Conservation (phyloP, 2,888 invertebrate genomes). For the Melanargia galathea region DNA sequence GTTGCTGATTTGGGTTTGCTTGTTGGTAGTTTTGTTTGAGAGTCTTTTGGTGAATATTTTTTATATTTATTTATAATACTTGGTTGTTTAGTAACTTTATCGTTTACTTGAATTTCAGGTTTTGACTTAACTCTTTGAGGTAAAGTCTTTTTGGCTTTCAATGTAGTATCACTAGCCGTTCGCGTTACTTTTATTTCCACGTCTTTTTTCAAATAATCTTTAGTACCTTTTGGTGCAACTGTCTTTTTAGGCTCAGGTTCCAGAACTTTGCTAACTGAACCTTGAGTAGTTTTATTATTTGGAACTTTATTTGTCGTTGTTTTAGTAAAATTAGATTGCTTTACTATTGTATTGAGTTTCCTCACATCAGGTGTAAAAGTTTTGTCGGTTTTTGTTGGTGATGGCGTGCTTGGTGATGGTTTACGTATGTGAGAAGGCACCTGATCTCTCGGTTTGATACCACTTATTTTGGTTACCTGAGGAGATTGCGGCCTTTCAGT, state of each 20-base stretch:
- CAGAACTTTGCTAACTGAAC: conserved; percentile 45
- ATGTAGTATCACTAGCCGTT: conserved; percentile 81
- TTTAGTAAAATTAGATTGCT: conserved; percentile 59
- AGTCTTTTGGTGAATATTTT: conserved; percentile 56
- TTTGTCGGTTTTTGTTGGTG: conserved; percentile 61
- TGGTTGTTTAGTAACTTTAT: conserved; percentile 56
- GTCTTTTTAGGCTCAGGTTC: conserved; percentile 62
- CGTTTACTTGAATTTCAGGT: conserved; percentile 75
- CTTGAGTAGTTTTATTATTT: conserved; percentile 49
- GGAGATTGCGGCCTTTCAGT: conserved; percentile 67
- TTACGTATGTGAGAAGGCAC: conserved; percentile 55
- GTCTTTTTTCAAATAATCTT: conserved; percentile 67
- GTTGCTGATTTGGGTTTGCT: conserved; percentile 76
- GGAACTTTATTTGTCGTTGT: conserved; percentile 50
- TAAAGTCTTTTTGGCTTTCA: conserved; percentile 72
- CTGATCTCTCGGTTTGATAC: conserved; percentile 61
- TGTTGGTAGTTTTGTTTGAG: conserved; percentile 61
- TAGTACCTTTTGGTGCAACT: conserved; percentile 62
- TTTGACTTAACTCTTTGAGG: conserved; percentile 75
- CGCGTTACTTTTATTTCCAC: conserved; percentile 75
- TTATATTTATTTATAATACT: conserved; percentile 48
- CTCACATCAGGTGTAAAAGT: conserved; percentile 53
- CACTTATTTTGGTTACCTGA: conserved; percentile 59
- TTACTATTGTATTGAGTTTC: conserved; percentile 54
- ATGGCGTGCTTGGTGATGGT: conserved; percentile 52